Evolutionary conservation across 2,797 vertebrate genomes (phyloP).

Genomic region (Centropyge bicolor): DNA sequence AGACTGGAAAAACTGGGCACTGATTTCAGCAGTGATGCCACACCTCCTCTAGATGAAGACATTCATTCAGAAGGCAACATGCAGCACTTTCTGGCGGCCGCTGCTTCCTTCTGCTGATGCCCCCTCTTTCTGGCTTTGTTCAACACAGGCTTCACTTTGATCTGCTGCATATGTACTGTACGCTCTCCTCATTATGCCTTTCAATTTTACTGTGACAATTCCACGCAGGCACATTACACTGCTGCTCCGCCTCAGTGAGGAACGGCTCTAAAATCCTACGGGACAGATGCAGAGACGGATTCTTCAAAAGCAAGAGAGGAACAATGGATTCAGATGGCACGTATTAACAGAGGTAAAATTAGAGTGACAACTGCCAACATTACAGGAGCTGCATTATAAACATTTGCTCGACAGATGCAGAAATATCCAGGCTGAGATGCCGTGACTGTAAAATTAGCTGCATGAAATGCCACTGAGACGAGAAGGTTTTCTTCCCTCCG

Average conservation of each 20-base stretch:
- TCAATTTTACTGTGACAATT: not conserved
- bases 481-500: constrained; percentile 11
- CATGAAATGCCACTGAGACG: constrained; percentile 45
- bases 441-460: constrained; percentile 49
- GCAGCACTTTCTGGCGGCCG: not conserved
- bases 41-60: not conserved
- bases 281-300: constrained; percentile 40
- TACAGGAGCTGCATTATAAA: constrained; percentile 34
- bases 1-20: not conserved
- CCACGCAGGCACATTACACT: not conserved
- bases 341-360: constrained; percentile 14
- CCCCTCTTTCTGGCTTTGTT: not conserved
- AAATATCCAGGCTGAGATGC: constrained; percentile 30
- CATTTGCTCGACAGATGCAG: constrained; percentile 67
- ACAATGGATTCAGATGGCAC: constrained; percentile 33
- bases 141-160: not conserved
- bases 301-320: constrained; percentile 32
- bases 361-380: constrained; percentile 54
- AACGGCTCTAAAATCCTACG: constrained; percentile 27
- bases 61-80: not conserved
- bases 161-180: not conserved
- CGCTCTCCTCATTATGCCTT: not conserved
- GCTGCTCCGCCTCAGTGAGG: constrained; percentile 37
- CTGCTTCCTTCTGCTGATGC: not conserved
- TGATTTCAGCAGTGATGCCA: not conserved